Evolutionary conservation across 2,113 vertebrate species (phyloP), one percentile per base, ranked within the genome.

Genomic region (Channa argus): DNA sequence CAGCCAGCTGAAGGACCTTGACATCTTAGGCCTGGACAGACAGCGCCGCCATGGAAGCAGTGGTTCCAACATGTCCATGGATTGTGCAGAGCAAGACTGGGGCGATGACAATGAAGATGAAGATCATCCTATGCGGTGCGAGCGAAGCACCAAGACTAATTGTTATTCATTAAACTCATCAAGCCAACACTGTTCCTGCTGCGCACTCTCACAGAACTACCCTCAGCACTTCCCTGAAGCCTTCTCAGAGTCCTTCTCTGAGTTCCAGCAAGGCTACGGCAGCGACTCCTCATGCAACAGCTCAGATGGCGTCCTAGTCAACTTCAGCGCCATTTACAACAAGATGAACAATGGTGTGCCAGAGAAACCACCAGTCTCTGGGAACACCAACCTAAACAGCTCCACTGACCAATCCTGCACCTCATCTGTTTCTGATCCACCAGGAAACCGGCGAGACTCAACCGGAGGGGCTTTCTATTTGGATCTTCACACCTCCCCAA

Each of bases 271-370:
- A 81, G 95, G 95, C 61, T 97, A 96, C 3, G 90, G 94, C 83
- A 99, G 97, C 3, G 98, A 99, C 92, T 98, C 96, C 0, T 99
- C 97, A 46, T 98, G 96, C 93, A 98, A 97, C 92, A 98, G 97
- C 79, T 99, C 97, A 0, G 96, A 99, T 0, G 97, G 98, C 0
- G 95, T 98, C 33, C 95, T 99, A 8, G 97, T 99, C 80, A 99
- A 96, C 80, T 98, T 99, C 94, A 99, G 97, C 33, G 90, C 97
- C 59, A 97, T 99, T 67, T 99, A 96, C 94, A 96, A 95, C 91
- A 98, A 98, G 78, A 95, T 94, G 93, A 97, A 96, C 38, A 94
- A 94, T 74, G 56, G 78, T 0, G 71, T 95, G 60, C 95, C 93
- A 0, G 92, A 96, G 62, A 96, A 91, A 38, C 88, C 94, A 3